Evolutionary conservation across 2,888 invertebrate genomes (phyloP), one percentile per base, ranked within the genome.

Genomic region (Alitta virens): DNA sequence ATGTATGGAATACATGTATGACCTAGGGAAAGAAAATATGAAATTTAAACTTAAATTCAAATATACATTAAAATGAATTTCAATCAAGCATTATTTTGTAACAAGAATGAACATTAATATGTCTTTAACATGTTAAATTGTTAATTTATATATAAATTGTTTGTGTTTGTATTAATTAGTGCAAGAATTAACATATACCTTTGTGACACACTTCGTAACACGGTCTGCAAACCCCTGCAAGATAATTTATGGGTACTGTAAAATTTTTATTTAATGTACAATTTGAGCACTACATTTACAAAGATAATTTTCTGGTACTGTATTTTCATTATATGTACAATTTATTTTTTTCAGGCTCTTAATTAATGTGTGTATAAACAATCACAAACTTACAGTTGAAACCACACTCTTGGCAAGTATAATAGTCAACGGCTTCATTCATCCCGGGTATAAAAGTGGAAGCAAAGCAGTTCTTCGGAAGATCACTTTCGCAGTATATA

Each of bases 391-490:
- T 68, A 78, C 78, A 78, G 63, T 77, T 77, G 56, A 77, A 73
- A 26, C 65, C 64, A 64, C 78, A 78, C 21, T 70, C 65, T 52
- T 70, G 64, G 65, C 78, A 78, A n/a, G 72, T 68, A 63, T 75
- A 78, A 63, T 78, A 78, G 63, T 78, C 78, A 9, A 76, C 73
- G 2, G 68, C 66, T 33, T 70, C 68, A 2, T 57, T 63, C 16
- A 65, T 66, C 1, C 64, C 70, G 27, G 68, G 68, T 38, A 72
- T 67, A 58, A 72, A 77, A 2, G 69, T 64, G 26, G 73, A 63
- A 3, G 67, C 69, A 68, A 76, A 77, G 66, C 78, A 78, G 23
- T 69, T 64, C 57, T 76, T 75, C 2, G 77, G 76, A 43, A 74
- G 53, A 63, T 78, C 78, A 70, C 77, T 76, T 55, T 76, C 73